Evolutionary conservation across 1,140 invertebrate species (phyloP).

Genomic region (Nymphalis io): DNA sequence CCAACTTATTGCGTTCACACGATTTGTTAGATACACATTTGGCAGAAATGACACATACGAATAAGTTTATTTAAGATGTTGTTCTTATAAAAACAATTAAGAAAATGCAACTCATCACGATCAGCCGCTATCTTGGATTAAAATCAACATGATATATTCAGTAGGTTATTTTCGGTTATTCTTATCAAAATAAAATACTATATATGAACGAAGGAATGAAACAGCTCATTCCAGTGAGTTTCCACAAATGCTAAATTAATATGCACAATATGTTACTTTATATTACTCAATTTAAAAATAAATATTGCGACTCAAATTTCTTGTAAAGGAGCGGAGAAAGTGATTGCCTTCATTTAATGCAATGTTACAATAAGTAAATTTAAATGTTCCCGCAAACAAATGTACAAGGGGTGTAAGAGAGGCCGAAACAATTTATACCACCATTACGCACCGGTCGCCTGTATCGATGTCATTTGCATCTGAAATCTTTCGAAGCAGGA

Average conservation of each 20-base stretch:
- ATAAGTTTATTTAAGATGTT: too few relatives aligned
- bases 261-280: constrained; percentile 38
- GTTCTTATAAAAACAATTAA: too few relatives aligned
- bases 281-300: constrained; percentile 41
- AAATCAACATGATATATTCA: neutral
- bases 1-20: neutral
- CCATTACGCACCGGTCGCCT: constrained; percentile 52
- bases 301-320: constrained; percentile 38
- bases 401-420: constrained; percentile 48
- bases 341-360: constrained; percentile 47
- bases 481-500: constrained; percentile 72
- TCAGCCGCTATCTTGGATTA: neutral
- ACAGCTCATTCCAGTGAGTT: neutral
- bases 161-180: too few relatives aligned
- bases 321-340: constrained; percentile 43
- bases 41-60: too few relatives aligned
- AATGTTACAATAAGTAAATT: constrained; percentile 60
- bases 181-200: too few relatives aligned
- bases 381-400: constrained; percentile 68
- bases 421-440: constrained; percentile 59
- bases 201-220: neutral
- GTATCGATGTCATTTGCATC: constrained; percentile 77
- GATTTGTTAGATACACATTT: too few relatives aligned
- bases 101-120: too few relatives aligned
- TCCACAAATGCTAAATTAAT: constrained; percentile 15